Conservation (phyloP, 2,888 invertebrate species). For the Crepidodera aurea region DNA sequence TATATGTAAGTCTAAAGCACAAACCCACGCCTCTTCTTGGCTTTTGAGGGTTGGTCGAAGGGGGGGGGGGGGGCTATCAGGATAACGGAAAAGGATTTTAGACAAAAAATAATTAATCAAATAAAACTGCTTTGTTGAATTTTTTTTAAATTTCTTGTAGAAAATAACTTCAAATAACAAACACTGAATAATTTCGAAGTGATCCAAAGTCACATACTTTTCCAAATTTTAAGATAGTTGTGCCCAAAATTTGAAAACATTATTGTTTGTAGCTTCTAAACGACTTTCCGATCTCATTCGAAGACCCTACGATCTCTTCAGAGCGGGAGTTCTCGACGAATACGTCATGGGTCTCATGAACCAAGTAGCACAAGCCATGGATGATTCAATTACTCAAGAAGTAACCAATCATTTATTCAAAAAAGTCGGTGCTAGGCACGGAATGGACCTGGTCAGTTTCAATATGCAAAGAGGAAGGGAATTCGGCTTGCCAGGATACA, state of each 20-base stretch:
- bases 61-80: too few relatives aligned
- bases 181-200: too few relatives aligned
- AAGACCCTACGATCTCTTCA: conserved; percentile 88
- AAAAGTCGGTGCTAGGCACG: conserved; percentile 76
- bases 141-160: too few relatives aligned
- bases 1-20: conserved; percentile 70
- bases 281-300: conserved; percentile 87
- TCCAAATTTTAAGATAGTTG: too few relatives aligned
- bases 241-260: too few relatives aligned
- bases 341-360: conserved; percentile 94
- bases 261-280: conserved; percentile 78
- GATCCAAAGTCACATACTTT: too few relatives aligned
- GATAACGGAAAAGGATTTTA: too few relatives aligned
- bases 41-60: too few relatives aligned
- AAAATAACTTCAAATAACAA: neutral
- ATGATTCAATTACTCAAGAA: conserved; percentile 89
- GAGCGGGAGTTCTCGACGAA: conserved; percentile 89
- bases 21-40: too few relatives aligned
- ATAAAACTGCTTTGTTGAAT: too few relatives aligned
- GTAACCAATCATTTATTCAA: conserved; percentile 93
- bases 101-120: too few relatives aligned
- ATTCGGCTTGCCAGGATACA: conserved; percentile 90
- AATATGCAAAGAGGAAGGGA: conserved; percentile 94
- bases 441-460: conserved; percentile 90
- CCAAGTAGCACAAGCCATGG: conserved; percentile 94